phyloP scores from a whole-genome alignment of 2,888 invertebrate species.

The Notodonta dromedarius region DNA sequence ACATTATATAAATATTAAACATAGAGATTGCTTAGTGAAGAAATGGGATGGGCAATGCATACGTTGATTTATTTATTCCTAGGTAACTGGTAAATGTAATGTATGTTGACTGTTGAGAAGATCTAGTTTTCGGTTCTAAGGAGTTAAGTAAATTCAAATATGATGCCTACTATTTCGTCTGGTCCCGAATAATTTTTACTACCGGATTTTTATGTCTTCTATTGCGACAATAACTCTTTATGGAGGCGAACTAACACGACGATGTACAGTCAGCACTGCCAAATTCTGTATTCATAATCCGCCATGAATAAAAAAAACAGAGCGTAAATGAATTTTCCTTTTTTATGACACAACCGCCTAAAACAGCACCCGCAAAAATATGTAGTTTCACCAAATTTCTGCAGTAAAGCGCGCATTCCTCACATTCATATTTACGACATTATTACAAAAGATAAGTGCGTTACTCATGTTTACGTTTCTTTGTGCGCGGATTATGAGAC shows the following conservation, averaged over 20 bases:
- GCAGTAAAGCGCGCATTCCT: slow-evolving; percentile 47
- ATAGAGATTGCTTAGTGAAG: no score
- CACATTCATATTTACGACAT: slow-evolving; percentile 74
- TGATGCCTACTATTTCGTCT: background rate
- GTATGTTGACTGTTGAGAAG: no score
- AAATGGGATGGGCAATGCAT: no score
- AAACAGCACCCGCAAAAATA: slow-evolving; percentile 42
- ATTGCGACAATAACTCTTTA: slow-evolving; percentile 27
- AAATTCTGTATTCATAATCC: slow-evolving; percentile 40
- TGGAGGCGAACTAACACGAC: background rate
- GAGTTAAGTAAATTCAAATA: no score
- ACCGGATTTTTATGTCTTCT: slow-evolving; percentile 15
- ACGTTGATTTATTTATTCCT: no score
- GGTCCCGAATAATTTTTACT: background rate
- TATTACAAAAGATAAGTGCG: slow-evolving; percentile 73
- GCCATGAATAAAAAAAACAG: slow-evolving; percentile 27
- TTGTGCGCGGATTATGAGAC: slow-evolving; percentile 80
- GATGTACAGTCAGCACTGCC: slow-evolving; percentile 22
- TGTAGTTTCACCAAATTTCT: slow-evolving; percentile 44
- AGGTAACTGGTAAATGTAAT: no score
- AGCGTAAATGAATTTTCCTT: slow-evolving; percentile 41
- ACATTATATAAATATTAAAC: no score
- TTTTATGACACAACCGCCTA: slow-evolving; percentile 38
- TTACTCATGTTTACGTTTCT: slow-evolving; percentile 75
- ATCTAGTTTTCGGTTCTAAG: no score